Percentiles rank a stretch among this genome's conserved stretches.
Conservation (phyloP, 2,888 invertebrate genomes). For the Ecliptopera silaceata region DNA sequence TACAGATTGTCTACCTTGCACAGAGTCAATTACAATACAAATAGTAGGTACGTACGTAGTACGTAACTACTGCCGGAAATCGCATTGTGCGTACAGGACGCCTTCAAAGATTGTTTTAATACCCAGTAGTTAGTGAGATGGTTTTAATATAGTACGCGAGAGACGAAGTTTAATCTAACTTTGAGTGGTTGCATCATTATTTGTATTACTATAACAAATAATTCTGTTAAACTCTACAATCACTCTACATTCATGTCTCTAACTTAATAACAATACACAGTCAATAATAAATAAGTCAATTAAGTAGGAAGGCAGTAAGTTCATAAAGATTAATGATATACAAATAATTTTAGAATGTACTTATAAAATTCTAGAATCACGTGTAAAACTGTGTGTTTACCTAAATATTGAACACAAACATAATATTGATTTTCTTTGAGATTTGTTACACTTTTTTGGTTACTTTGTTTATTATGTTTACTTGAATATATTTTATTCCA, state of each 20-base stretch:
- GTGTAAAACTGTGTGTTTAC: no score
- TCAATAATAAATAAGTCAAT: no score
- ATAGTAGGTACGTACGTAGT: conserved; percentile 30
- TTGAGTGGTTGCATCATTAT: conserved; percentile 40
- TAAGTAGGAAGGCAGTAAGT: no score
- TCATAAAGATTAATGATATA: no score
- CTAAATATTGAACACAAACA: no score
- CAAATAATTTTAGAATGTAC: no score
- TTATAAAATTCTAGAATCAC: no score
- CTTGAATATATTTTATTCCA: conserved; percentile 64
- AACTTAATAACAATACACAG: no score
- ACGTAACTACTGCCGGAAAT: conserved; percentile 40
- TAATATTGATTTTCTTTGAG: no score
- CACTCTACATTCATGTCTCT: conserved; percentile 41
- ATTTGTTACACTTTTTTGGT: no score
- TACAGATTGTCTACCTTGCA: conserved; percentile 63
- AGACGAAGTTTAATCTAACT: conserved; percentile 56
- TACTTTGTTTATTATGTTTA: conserved; percentile 25
- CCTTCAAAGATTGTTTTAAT: conserved; percentile 34
- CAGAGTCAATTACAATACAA: conserved; percentile 46
- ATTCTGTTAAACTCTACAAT: conserved; percentile 51
- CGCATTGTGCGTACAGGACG: conserved; percentile 41
- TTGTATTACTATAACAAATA: no score
- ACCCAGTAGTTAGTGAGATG: conserved; percentile 33
- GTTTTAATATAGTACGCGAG: conserved; percentile 52